Evolutionary conservation across 2,113 vertebrate genomes (phyloP), one percentile per base, ranked within the genome.

Genomic region (Nerophis lumbriciformis): DNA sequence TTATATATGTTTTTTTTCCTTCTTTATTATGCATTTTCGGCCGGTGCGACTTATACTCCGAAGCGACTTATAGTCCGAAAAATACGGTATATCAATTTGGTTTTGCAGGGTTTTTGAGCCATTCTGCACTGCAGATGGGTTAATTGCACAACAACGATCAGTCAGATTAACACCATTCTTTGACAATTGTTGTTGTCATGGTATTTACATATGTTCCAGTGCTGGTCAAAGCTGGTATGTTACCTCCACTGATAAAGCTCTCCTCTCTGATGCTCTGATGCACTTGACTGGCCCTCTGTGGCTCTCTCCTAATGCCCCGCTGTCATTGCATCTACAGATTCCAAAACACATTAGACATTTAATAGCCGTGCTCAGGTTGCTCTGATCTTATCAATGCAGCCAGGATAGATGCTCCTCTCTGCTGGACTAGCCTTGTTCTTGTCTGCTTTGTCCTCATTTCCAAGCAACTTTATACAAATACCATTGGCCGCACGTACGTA

Each of bases 331-430:
- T 87, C 79, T 81, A 78, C 74, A 85, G 82, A 84, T 80, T 83
- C 84, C 85, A 84, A 83, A 84, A 85, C 82, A 85, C 88, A 89
- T 90, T 87, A 89, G 84, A 88, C 79, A 89, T 88, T 79, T 84
- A 89, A 89, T 89, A 90, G 85, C 88, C 72, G 58, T 65, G 73
- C 84, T 90, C 87, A 86, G 86, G 88, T 89, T 85, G 80, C 83
- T 84, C 71, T 74, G 85, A 88, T 89, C 75, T 74, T 85, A 86
- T 89, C 83, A 84, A 84, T 81, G 77, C 70, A 75, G 69, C 80
- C 61, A 48, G 75, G 70, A 62, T 68, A 74, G 75, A 80, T 83
- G 63, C 68, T 53, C 81, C 86, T 82, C 79, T 80, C 71, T 63
- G 53, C 53, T 71, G 59, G 63, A 68, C 66, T 68, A 53, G 63